Conservation (phyloP, 2,113 vertebrate species). For the Oryzias curvinotus region DNA sequence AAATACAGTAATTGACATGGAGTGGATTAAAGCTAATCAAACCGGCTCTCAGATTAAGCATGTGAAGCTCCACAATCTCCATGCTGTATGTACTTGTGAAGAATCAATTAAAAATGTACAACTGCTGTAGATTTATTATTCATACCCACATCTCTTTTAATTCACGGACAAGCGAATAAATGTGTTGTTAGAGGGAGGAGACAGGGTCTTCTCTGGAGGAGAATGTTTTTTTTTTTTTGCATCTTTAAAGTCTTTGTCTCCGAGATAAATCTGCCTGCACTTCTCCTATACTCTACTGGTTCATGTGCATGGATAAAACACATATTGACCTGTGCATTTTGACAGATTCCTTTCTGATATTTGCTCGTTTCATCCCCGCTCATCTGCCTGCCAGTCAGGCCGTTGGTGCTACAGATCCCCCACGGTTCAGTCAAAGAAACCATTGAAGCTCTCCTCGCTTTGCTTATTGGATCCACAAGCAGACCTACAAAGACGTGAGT, state of each 20-base stretch:
- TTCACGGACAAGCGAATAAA: constrained; percentile 46
- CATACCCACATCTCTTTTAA: constrained; percentile 54
- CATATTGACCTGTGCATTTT: constrained; percentile 51
- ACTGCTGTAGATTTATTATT: constrained; percentile 72
- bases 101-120: constrained; percentile 77
- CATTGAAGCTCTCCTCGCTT: constrained; percentile 57
- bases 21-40: constrained; percentile 67
- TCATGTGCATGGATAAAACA: constrained; percentile 39
- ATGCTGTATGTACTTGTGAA: constrained; percentile 72
- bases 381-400: constrained; percentile 65
- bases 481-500: constrained; percentile 70
- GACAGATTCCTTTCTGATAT: constrained; percentile 60
- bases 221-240: too few relatives aligned
- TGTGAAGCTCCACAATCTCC: constrained; percentile 59
- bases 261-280: constrained; percentile 1
- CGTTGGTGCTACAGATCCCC: constrained; percentile 61
- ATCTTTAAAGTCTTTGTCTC: constrained; percentile 3
- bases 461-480: constrained; percentile 72
- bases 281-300: not conserved
- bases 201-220: constrained; percentile 4
- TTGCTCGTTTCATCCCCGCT: constrained; percentile 52
- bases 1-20: constrained; percentile 64
- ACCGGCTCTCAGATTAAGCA: constrained; percentile 42
- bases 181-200: constrained; percentile 16
- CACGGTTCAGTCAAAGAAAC: constrained; percentile 57